phyloP scores from a whole-genome alignment of 2,113 vertebrate genomes.

The Myodes glareolus region DNA sequence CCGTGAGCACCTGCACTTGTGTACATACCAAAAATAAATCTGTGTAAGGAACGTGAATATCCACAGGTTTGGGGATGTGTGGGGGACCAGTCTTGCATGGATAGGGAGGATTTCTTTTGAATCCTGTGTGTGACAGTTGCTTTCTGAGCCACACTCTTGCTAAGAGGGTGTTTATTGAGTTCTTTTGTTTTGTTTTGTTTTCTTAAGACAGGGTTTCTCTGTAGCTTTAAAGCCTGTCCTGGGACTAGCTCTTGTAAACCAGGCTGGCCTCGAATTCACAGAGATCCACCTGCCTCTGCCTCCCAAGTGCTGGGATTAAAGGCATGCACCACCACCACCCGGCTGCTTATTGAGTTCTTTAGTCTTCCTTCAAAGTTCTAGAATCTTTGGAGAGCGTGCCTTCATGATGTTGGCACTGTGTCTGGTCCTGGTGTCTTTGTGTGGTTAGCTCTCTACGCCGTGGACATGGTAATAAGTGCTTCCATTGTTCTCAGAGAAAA shows the following conservation, averaged over 20 bases:
- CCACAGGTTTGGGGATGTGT: not conserved
- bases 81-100: not conserved
- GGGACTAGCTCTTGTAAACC: too few relatives aligned
- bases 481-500: not conserved
- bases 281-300: too few relatives aligned
- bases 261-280: too few relatives aligned
- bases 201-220: too few relatives aligned
- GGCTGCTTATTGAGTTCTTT: not conserved
- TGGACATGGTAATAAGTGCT: not conserved
- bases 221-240: too few relatives aligned
- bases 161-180: not conserved
- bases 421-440: not conserved
- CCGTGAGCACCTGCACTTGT: not conserved
- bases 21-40: not conserved
- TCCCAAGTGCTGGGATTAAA: too few relatives aligned
- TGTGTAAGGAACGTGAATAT: not conserved
- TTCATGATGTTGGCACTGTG: not conserved
- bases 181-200: too few relatives aligned
- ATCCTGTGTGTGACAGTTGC: not conserved
- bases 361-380: not conserved
- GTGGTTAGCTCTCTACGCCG: not conserved
- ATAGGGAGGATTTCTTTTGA: not conserved
- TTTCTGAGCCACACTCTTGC: not conserved
- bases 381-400: not conserved
- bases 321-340: too few relatives aligned